Evolutionary conservation across 2,797 vertebrate species (phyloP).

Genomic region (Masticophis lateralis): DNA sequence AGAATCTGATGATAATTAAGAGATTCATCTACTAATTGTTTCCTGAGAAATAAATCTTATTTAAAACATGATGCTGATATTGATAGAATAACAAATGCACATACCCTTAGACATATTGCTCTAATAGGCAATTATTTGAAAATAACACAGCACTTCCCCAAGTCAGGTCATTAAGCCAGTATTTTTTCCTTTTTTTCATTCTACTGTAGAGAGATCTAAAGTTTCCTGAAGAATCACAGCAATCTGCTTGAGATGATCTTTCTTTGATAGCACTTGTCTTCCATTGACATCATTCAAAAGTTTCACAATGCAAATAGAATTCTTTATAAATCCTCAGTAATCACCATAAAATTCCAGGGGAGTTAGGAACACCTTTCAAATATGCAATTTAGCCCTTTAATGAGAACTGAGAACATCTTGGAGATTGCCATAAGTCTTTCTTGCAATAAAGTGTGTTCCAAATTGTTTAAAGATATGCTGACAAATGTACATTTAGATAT

Average conservation of each 20-base stretch:
- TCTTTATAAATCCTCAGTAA: not conserved
- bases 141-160: not conserved
- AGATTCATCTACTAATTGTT: not conserved
- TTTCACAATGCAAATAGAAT: not conserved
- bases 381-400: not conserved
- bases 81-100: not conserved
- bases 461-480: not conserved
- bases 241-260: not conserved
- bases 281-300: not conserved
- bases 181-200: not conserved
- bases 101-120: not conserved
- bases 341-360: not conserved
- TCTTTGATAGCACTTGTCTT: not conserved
- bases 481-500: constrained; percentile 1
- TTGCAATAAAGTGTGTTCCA: not conserved
- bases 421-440: not conserved
- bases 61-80: not conserved
- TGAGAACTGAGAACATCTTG: not conserved
- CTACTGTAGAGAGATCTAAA: not conserved
- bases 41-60: not conserved
- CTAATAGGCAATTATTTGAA: not conserved
- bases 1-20: not conserved
- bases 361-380: not conserved
- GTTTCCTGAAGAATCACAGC: not conserved
- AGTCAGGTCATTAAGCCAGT: not conserved